A percentile compares a stretch with the other conserved stretches of the same genome.
These are phyloP conservation scores for Autographa pulchrina DNA, from an alignment of 2,888 invertebrate species.

Conservation along the genomic window DNA sequence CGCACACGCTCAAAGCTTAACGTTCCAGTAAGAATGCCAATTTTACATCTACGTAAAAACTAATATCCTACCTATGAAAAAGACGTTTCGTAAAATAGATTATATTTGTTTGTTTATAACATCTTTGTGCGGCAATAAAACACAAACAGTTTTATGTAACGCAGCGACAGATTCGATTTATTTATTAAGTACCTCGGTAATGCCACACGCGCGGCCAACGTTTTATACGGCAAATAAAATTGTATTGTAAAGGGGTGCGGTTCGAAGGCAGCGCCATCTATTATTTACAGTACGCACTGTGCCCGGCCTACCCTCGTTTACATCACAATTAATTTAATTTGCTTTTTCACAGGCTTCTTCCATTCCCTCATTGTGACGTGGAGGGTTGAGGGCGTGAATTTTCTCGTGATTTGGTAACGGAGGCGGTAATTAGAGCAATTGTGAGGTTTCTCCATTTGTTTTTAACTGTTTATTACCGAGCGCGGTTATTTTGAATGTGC, in stretches of 20 bases:
- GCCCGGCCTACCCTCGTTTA: constrained; percentile 85
- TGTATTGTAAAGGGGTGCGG: constrained; percentile 78
- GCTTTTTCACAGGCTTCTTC: constrained; percentile 88
- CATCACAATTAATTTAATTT: constrained; percentile 89
- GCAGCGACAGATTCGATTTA: constrained; percentile 66
- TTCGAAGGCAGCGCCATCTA: constrained; percentile 76
- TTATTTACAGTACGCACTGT: constrained; percentile 81
- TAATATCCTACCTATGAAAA: constrained; percentile 7
- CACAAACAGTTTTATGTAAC: constrained; percentile 60
- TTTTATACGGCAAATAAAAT: constrained; percentile 71
- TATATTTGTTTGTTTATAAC: constrained; percentile 39
- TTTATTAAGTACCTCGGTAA: constrained; percentile 66
- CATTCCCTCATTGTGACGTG: constrained; percentile 84
- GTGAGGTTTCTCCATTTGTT: constrained; percentile 85
- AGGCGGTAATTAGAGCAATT: constrained; percentile 86
- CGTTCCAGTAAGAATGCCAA: constrained; percentile 25
- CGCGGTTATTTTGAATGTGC: constrained; percentile 74
- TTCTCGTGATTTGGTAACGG: constrained; percentile 87
- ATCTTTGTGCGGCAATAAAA: constrained; percentile 58
- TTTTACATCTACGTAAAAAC: constrained; percentile 9
- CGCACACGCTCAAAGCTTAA: constrained; percentile 45
- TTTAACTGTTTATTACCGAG: constrained; percentile 82
- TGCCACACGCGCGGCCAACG: constrained; percentile 58
- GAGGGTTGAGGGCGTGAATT: constrained; percentile 85
- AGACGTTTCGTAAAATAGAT: constrained; percentile 36